Conservation (phyloP, 2,113 vertebrate species). For the Ailurus styani region DNA sequence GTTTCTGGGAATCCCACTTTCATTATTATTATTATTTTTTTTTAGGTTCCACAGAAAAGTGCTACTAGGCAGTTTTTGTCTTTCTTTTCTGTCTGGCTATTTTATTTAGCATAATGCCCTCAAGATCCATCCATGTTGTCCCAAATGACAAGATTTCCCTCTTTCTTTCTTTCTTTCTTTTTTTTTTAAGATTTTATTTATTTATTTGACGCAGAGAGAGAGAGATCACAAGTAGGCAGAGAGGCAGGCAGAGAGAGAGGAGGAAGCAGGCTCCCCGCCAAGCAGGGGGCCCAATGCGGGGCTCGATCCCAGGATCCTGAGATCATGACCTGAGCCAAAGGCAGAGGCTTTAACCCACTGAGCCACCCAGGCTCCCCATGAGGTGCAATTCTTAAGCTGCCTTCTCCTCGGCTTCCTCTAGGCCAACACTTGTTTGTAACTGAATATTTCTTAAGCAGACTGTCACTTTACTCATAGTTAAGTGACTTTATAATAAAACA, state of each 20-base stretch:
- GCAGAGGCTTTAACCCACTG: too few relatives aligned
- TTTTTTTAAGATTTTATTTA: too few relatives aligned
- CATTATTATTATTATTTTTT: not conserved
- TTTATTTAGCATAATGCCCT: not conserved
- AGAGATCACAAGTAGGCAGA: too few relatives aligned
- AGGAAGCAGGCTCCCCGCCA: too few relatives aligned
- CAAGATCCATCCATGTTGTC: not conserved
- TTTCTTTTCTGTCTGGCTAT: not conserved
- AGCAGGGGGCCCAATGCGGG: too few relatives aligned
- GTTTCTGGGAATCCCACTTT: not conserved
- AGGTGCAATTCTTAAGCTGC: not conserved
- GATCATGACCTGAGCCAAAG: too few relatives aligned
- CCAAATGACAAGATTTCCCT: not conserved
- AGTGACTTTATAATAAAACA: not conserved
- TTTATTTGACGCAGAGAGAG: too few relatives aligned
- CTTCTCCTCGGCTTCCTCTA: not conserved
- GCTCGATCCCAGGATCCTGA: too few relatives aligned
- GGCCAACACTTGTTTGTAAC: not conserved
- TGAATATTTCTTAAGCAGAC: not conserved
- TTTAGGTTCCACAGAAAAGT: not conserved
- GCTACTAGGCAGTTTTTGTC: not conserved
- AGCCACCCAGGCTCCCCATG: too few relatives aligned
- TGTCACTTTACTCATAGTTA: not conserved
- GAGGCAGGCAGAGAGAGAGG: too few relatives aligned
- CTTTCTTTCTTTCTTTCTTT: too few relatives aligned